Evolutionary conservation across 2,888 invertebrate genomes (phyloP).

Genomic region (Linnaemya vulpina): DNA sequence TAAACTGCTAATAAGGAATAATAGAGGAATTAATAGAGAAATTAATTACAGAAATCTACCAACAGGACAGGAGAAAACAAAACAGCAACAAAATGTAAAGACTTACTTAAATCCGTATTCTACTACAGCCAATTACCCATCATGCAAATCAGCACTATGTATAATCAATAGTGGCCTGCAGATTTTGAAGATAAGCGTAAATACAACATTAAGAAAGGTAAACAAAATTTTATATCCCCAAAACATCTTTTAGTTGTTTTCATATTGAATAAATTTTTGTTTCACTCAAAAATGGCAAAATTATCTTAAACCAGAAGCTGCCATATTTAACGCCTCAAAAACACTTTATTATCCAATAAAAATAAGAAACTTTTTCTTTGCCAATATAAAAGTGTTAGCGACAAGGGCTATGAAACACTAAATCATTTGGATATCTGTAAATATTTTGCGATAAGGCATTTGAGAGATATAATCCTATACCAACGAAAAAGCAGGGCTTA

Average conservation of each 20-base stretch:
- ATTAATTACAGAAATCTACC: no score
- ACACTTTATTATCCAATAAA: background rate
- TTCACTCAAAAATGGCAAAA: background rate
- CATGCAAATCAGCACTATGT: no score
- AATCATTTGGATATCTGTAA: conserved; percentile 56
- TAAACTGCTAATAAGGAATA: no score
- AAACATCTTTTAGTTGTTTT: background rate
- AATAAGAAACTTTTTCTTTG: background rate
- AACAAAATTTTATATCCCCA: background rate
- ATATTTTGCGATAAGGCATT: conserved; percentile 39
- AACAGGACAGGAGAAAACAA: no score
- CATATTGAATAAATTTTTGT: background rate
- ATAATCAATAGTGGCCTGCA: no score
- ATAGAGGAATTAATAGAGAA: no score
- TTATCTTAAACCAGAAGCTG: background rate
- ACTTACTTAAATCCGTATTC: no score
- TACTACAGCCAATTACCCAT: no score
- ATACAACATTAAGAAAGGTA: no score
- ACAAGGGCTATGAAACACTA: conserved; percentile 50
- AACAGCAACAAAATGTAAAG: no score
- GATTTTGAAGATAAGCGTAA: no score
- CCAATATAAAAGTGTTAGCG: conserved; percentile 44
- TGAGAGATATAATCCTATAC: conserved; percentile 57
- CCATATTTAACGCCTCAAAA: background rate
- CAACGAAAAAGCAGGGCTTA: conserved; percentile 45